Evolutionary conservation across 2,888 invertebrate species (phyloP).

Genomic region (Diarsia rubi): DNA sequence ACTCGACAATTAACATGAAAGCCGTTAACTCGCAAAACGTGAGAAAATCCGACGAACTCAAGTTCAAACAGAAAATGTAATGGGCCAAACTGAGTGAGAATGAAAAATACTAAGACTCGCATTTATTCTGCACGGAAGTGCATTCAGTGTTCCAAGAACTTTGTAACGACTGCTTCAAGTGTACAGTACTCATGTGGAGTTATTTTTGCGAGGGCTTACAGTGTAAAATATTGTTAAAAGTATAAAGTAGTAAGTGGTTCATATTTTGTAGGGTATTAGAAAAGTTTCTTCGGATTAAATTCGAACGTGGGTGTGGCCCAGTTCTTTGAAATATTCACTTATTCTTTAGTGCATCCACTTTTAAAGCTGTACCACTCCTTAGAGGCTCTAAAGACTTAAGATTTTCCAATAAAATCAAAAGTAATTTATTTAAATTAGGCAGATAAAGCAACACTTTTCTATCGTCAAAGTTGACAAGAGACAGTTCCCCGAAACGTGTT

Average conservation of each 20-base stretch:
- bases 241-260: neutral
- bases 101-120: conserved; percentile 42
- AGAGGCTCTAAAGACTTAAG: neutral
- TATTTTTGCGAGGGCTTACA: conserved; percentile 31
- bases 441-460: no score
- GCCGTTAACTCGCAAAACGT: conserved; percentile 51
- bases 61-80: conserved; percentile 46
- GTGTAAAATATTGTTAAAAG: conserved; percentile 26
- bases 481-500: no score
- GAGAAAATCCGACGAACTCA: conserved; percentile 40
- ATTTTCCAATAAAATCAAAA: no score
- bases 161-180: conserved; percentile 42
- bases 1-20: conserved; percentile 28
- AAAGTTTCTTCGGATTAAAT: conserved; percentile 8
- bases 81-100: conserved; percentile 46
- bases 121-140: conserved; percentile 44
- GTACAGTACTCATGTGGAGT: conserved; percentile 9
- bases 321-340: conserved; percentile 2
- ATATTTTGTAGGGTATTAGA: conserved; percentile 22
- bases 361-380: neutral
- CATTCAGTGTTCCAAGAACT: conserved; percentile 33
- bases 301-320: neutral
- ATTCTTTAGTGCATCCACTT: neutral
- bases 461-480: no score
- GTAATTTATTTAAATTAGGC: no score